Percentiles rank a stretch among this genome's conserved stretches.
phyloP scores from a whole-genome alignment of 53 echinoderm and acorn worm species.

The Mesocentrotus franciscanus region DNA sequence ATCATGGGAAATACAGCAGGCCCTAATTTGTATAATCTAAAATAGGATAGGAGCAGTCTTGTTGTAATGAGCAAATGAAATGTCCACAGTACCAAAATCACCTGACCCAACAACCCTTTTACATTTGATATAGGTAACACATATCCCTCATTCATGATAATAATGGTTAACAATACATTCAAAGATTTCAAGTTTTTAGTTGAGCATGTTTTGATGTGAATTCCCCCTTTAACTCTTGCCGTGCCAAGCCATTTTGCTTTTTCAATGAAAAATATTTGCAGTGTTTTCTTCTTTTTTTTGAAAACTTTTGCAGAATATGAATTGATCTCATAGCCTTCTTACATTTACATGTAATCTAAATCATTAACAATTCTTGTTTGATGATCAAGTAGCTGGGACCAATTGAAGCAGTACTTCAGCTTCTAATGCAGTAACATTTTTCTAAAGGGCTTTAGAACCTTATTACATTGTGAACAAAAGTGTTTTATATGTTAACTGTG shows the following conservation, averaged over 20 bases:
- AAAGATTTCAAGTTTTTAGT: neutral
- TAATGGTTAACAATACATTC: neutral
- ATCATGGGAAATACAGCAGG: too few relatives aligned
- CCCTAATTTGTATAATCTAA: too few relatives aligned
- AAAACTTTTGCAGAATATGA: neutral
- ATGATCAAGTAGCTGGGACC: too few relatives aligned
- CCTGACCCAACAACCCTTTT: neutral
- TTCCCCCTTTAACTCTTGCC: neutral
- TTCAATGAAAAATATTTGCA: neutral
- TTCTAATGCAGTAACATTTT: too few relatives aligned
- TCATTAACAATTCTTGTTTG: too few relatives aligned
- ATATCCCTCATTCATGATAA: neutral
- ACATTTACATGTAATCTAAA: neutral
- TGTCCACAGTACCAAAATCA: neutral
- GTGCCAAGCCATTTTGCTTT: neutral
- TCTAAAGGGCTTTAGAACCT: too few relatives aligned
- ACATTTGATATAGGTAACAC: neutral
- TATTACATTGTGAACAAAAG: too few relatives aligned
- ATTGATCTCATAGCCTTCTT: neutral
- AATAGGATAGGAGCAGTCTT: too few relatives aligned
- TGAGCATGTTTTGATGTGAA: constrained; percentile 3
- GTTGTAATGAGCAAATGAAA: neutral
- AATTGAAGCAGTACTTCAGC: too few relatives aligned
- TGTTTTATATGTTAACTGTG: too few relatives aligned
- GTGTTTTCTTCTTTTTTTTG: neutral